A percentile compares a stretch with the other conserved stretches of the same genome.
phyloP scores from a whole-genome alignment of 1,140 invertebrate genomes.

The Leptinotarsa lineolata region DNA sequence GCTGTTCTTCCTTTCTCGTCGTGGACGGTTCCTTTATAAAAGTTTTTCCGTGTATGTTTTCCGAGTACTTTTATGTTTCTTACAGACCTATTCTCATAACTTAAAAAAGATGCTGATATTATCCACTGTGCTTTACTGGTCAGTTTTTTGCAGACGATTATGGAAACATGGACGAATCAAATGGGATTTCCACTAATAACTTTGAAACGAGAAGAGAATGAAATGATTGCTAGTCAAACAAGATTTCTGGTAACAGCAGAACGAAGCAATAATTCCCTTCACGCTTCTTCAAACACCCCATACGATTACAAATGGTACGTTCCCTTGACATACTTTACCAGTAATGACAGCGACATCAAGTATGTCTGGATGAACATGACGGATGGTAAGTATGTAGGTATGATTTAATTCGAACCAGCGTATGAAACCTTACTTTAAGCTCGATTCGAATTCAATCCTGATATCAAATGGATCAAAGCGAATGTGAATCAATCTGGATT shows the following conservation, averaged over 20 bases:
- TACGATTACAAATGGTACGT: constrained; percentile 74
- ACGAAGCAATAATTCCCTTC: constrained; percentile 49
- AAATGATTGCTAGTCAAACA: constrained; percentile 65
- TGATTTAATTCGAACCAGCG: not conserved
- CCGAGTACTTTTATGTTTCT: no score
- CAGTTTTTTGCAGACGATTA: constrained; percentile 62
- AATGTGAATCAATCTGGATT: constrained; percentile 87
- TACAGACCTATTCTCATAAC: not conserved
- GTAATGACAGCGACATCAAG: constrained; percentile 57
- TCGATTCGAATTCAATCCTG: constrained; percentile 66
- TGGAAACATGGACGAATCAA: constrained; percentile 87
- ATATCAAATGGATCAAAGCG: constrained; percentile 79
- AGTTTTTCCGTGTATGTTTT: not conserved
- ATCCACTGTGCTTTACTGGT: not conserved
- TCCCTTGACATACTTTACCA: constrained; percentile 75
- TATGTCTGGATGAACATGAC: constrained; percentile 75
- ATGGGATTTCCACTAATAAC: constrained; percentile 78
- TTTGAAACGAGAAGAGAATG: constrained; percentile 65
- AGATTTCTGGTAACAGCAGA: constrained; percentile 61
- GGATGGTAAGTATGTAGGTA: constrained; percentile 64
- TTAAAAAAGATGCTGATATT: not conserved
- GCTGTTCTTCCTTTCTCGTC: no score
- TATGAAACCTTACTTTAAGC: constrained; percentile 56
- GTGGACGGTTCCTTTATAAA: no score
- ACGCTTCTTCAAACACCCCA: constrained; percentile 47